A percentile compares a stretch with the other conserved stretches of the same genome.
phyloP scores from a whole-genome alignment of 2,113 vertebrate genomes.

The Morone chrysops region DNA sequence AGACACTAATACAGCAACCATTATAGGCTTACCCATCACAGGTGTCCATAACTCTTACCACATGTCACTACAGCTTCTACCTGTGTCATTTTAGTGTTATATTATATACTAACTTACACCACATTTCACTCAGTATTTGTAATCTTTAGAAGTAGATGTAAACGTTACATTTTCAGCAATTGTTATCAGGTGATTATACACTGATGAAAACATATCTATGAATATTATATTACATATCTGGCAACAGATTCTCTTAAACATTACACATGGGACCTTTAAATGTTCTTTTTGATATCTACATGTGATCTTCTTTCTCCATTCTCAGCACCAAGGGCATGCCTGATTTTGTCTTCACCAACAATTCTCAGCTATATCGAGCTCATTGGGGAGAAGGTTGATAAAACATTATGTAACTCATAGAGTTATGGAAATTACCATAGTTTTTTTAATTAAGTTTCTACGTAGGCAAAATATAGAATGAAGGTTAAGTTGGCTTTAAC shows the following conservation, averaged over 20 bases:
- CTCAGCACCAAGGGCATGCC: background rate
- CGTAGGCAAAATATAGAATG: background rate
- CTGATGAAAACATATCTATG: no score
- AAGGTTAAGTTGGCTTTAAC: background rate
- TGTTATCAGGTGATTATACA: no score
- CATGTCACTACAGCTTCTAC: background rate
- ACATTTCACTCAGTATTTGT: background rate
- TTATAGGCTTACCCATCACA: background rate
- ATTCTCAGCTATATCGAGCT: background rate
- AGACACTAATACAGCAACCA: background rate
- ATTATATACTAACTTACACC: background rate
- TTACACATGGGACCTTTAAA: background rate
- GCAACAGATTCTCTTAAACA: no score
- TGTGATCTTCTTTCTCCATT: background rate
- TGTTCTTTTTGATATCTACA: background rate
- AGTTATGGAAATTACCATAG: background rate
- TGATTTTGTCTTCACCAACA: background rate
- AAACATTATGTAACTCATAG: background rate
- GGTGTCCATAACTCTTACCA: background rate
- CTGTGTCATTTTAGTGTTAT: background rate
- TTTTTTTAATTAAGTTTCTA: background rate
- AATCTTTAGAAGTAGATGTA: background rate
- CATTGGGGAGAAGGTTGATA: background rate
- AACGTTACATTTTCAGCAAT: no score
- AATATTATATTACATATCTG: no score